Evolutionary conservation across 1,140 invertebrate genomes (phyloP).

Genomic region (Octopus sinensis): DNA sequence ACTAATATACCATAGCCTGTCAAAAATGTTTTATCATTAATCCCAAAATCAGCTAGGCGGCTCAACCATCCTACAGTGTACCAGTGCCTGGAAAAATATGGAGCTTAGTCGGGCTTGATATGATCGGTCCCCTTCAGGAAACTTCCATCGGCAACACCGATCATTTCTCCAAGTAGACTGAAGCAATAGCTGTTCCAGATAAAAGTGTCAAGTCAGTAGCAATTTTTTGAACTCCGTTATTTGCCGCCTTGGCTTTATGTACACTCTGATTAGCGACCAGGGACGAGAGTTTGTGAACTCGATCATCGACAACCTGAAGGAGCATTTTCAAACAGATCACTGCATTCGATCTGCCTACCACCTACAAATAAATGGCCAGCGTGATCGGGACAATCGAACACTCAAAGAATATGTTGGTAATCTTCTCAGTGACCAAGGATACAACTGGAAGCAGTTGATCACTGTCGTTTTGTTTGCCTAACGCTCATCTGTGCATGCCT

Average conservation of each 20-base stretch:
- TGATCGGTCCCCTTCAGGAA: conserved; percentile 11
- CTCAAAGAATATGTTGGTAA: too few relatives aligned
- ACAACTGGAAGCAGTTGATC: too few relatives aligned
- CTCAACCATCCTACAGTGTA: neutral
- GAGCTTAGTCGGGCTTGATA: conserved; percentile 7
- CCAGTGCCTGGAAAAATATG: conserved; percentile 16
- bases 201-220: conserved; percentile 12
- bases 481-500: too few relatives aligned
- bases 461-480: too few relatives aligned
- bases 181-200: conserved; percentile 16
- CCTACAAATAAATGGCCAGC: neutral
- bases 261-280: conserved; percentile 17
- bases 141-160: conserved; percentile 16
- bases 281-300: conserved; percentile 20
- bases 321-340: conserved; percentile 13
- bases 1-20: conserved; percentile 8
- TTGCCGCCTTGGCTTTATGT: conserved; percentile 3
- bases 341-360: neutral
- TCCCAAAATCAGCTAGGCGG: conserved; percentile 9
- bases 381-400: too few relatives aligned
- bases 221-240: conserved; percentile 1
- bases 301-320: conserved; percentile 15
- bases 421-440: too few relatives aligned
- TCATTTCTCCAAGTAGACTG: conserved; percentile 16
- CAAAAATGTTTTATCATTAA: conserved; percentile 14